Evolutionary conservation across 2,113 vertebrate species (phyloP).

Genomic region (Beaufortia kweichowensis): DNA sequence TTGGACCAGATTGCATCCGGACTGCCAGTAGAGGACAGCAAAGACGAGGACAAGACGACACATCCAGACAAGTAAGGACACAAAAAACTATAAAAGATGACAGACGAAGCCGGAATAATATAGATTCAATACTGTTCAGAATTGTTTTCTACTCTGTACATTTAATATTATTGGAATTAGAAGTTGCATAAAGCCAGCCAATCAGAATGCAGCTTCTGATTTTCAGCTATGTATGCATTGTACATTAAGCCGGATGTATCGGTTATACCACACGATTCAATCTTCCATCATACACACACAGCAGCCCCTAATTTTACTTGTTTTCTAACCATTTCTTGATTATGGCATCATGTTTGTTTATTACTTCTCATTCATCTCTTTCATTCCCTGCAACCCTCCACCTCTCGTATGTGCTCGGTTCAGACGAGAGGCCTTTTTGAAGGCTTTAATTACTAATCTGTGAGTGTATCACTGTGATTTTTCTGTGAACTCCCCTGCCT

Average conservation of each 20-base stretch:
- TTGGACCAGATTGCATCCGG: conserved; percentile 69
- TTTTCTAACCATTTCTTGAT: conserved; percentile 3
- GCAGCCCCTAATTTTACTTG: not conserved
- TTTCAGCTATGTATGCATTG: too few species aligned
- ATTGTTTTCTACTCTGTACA: too few species aligned
- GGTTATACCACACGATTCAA: too few species aligned
- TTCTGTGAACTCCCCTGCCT: not conserved
- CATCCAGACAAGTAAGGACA: conserved; percentile 72
- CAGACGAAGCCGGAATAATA: too few species aligned
- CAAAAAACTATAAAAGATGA: not conserved
- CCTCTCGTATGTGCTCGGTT: conserved; percentile 3
- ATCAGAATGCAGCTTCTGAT: too few species aligned
- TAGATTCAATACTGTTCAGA: too few species aligned
- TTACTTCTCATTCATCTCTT: not conserved
- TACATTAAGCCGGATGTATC: too few species aligned
- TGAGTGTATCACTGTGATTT: conserved; percentile 29
- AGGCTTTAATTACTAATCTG: conserved; percentile 29
- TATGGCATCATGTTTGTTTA: not conserved
- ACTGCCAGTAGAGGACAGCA: conserved; percentile 58
- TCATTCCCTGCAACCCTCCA: conserved; percentile 5
- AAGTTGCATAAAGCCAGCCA: too few species aligned
- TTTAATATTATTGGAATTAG: too few species aligned
- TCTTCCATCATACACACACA: not conserved
- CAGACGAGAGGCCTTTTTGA: conserved; percentile 14
- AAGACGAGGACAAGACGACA: conserved; percentile 58